Conservation (phyloP, 2,113 vertebrate species). For the Bothrops jararaca region DNA sequence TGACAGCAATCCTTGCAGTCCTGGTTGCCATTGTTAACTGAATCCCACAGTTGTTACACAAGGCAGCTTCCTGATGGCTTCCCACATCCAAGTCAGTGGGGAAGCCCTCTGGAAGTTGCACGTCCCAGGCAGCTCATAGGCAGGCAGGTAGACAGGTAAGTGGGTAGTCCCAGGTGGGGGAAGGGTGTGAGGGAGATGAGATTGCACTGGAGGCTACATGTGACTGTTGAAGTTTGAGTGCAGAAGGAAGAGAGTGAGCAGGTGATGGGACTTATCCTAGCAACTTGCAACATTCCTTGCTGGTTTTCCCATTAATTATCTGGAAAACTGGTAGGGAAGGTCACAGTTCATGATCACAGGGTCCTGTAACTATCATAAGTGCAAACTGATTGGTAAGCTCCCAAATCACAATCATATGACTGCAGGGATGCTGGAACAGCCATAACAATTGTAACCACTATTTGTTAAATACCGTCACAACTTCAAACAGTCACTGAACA, state of each 20-base stretch:
- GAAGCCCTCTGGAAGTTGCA: neutral
- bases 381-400: neutral
- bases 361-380: neutral
- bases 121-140: neutral
- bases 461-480: neutral
- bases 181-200: neutral
- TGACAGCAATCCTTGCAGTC: neutral
- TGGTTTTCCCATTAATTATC: neutral
- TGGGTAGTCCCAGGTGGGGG: neutral
- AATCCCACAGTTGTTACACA: neutral
- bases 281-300: neutral
- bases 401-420: neutral
- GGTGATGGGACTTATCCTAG: neutral
- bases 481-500: neutral
- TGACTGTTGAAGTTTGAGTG: neutral
- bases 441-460: neutral
- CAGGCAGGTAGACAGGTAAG: neutral
- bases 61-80: neutral
- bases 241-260: neutral
- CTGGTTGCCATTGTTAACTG: neutral
- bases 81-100: neutral
- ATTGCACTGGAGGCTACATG: neutral
- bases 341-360: neutral
- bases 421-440: neutral
- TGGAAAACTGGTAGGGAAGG: neutral